Evolutionary conservation across 2,888 invertebrate genomes (phyloP).

Genomic region (Acanthosoma haemorrhoidale): DNA sequence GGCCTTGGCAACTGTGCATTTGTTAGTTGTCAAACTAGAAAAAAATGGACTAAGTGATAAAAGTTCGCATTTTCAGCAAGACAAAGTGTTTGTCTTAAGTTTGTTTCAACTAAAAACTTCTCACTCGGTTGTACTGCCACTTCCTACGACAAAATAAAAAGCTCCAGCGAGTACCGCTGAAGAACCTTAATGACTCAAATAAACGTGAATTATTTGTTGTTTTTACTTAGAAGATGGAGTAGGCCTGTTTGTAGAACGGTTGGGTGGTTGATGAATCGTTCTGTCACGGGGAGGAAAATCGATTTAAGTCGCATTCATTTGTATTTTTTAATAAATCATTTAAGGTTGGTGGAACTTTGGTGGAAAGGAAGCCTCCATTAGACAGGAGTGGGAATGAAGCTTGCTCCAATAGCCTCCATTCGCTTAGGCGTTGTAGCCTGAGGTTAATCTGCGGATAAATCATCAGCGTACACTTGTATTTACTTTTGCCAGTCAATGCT

Average conservation of each 20-base stretch:
- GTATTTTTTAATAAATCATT: background rate
- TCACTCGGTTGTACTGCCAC: background rate
- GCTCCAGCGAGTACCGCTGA: too few relatives aligned
- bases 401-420: too few relatives aligned
- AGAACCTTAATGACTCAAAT: background rate
- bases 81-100: background rate
- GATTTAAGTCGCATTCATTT: background rate
- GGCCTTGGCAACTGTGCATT: too few relatives aligned
- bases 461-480: too few relatives aligned
- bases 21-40: too few relatives aligned
- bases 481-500: too few relatives aligned
- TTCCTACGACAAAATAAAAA: too few relatives aligned
- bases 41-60: too few relatives aligned
- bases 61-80: background rate
- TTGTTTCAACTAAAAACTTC: background rate
- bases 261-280: background rate
- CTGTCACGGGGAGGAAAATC: background rate
- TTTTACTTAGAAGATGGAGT: background rate
- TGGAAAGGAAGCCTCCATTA: background rate
- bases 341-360: background rate
- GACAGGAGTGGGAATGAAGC: too few relatives aligned
- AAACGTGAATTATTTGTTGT: slow-evolving; percentile 1
- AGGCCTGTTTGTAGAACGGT: background rate
- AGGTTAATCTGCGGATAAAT: too few relatives aligned
- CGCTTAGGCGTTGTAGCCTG: too few relatives aligned